Evolutionary conservation across 2,113 vertebrate genomes (phyloP).

Genomic region (Phasianus colchicus): DNA sequence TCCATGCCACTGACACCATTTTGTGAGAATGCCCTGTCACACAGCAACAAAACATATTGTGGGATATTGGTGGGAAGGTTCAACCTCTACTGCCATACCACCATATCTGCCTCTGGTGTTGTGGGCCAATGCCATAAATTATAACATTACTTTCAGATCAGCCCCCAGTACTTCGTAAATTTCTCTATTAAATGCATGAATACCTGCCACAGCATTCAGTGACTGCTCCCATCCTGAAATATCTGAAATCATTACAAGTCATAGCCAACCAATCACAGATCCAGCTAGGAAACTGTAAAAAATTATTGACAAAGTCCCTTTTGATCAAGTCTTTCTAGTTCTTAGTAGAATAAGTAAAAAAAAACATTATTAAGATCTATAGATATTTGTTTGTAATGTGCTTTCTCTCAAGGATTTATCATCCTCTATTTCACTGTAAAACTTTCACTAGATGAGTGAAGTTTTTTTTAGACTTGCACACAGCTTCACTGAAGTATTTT

Average conservation of each 20-base stretch:
- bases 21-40: no score
- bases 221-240: background rate
- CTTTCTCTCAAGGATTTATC: background rate
- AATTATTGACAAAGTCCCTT: background rate
- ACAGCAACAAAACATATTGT: no score
- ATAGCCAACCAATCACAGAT: background rate
- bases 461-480: conserved; percentile 8
- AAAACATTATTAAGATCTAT: background rate
- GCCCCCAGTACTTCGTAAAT: background rate
- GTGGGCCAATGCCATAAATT: no score
- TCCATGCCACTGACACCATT: no score
- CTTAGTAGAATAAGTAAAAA: background rate
- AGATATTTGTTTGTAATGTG: background rate
- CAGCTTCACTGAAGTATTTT: background rate
- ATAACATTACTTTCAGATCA: no score
- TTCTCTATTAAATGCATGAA: background rate
- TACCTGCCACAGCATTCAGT: background rate
- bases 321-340: background rate
- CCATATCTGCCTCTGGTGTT: no score
- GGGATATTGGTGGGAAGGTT: no score
- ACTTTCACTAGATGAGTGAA: background rate
- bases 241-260: background rate
- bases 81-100: no score
- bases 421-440: background rate
- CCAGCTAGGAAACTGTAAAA: background rate